These are phyloP conservation scores for Nemurella pictetii DNA, from an alignment of 2,888 invertebrate genomes.

Conservation along the genomic window DNA sequence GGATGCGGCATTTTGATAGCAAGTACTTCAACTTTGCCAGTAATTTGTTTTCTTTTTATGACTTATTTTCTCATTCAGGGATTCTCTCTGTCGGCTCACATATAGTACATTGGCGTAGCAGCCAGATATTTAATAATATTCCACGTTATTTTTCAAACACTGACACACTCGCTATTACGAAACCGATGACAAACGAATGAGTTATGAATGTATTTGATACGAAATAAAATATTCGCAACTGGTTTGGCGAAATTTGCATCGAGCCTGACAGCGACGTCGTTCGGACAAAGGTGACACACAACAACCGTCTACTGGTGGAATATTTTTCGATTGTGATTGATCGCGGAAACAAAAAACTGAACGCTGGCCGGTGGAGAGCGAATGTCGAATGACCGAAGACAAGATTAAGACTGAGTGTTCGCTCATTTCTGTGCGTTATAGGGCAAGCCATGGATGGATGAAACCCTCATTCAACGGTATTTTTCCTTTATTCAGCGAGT, in stretches of 20 bases:
- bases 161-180: not conserved
- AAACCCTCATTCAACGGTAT: conserved; percentile 7
- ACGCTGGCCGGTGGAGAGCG: not conserved
- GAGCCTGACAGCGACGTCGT: not conserved
- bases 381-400: not conserved
- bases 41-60: not conserved
- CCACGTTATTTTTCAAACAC: not conserved
- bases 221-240: not conserved
- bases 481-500: not conserved
- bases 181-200: not conserved
- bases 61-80: not conserved
- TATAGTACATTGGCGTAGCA: not conserved
- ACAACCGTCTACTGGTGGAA: not conserved
- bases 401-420: conserved; percentile 3
- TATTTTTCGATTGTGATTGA: not conserved
- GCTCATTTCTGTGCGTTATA: not conserved
- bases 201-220: not conserved
- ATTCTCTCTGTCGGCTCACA: not conserved
- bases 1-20: conserved; percentile 16
- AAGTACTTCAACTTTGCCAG: not conserved
- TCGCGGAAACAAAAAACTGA: not conserved
- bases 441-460: not conserved
- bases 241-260: not conserved
- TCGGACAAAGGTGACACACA: not conserved
- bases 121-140: not conserved